A percentile compares a stretch with the other conserved stretches of the same genome.
These are phyloP conservation scores for Axinella damicornis DNA, from an alignment of 37 sponge, comb jelly and placozoan species.

Conservation along the genomic window DNA sequence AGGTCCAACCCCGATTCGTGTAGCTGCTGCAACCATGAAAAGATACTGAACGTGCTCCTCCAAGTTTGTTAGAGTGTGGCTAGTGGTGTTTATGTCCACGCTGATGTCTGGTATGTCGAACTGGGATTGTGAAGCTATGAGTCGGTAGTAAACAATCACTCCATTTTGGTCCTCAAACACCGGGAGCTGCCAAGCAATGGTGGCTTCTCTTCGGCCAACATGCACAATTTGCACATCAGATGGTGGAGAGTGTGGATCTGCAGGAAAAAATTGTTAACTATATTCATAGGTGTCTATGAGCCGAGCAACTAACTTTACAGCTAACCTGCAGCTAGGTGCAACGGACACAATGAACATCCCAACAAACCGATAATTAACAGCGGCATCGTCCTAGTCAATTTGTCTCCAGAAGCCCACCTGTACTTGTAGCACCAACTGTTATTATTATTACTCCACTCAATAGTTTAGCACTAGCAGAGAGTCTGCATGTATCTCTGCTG, in stretches of 20 bases:
- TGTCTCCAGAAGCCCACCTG: too few relatives aligned
- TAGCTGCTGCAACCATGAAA: constrained; percentile 8
- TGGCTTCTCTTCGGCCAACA: neutral
- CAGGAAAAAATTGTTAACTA: too few relatives aligned
- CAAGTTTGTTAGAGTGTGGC: neutral
- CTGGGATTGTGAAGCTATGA: neutral
- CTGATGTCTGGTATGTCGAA: neutral
- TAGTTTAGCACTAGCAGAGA: too few relatives aligned
- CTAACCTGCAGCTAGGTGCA: too few relatives aligned
- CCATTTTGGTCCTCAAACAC: constrained; percentile 46
- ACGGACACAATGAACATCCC: too few relatives aligned
- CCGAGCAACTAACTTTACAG: too few relatives aligned
- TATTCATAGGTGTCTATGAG: neutral
- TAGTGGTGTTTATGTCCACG: neutral
- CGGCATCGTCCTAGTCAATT: too few relatives aligned
- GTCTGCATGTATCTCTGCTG: too few relatives aligned
- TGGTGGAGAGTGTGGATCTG: neutral
- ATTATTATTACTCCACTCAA: too few relatives aligned
- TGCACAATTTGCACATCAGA: neutral
- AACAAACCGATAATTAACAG: too few relatives aligned
- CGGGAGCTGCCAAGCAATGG: constrained; percentile 20
- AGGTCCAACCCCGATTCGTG: neutral
- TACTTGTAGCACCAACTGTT: too few relatives aligned
- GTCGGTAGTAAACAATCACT: constrained; percentile 7
- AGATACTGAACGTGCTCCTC: neutral